phyloP scores from a whole-genome alignment of 2,888 invertebrate species.

The Conops quadrifasciatus region DNA sequence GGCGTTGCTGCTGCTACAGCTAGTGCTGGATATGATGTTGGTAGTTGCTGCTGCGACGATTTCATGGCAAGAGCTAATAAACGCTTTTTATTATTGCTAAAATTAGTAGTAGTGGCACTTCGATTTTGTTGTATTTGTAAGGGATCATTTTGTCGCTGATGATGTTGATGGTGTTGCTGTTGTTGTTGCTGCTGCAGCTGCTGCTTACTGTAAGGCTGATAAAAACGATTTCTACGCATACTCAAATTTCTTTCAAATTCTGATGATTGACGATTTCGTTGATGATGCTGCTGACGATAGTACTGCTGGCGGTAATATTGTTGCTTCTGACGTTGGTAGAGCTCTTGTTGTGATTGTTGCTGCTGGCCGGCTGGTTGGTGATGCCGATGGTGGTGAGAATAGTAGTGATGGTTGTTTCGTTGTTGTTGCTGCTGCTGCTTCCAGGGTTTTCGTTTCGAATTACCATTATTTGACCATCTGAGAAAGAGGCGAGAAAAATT shows the following conservation, averaged over 20 bases:
- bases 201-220: constrained; percentile 40
- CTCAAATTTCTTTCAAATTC: constrained; percentile 34
- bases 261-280: constrained; percentile 19
- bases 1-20: neutral
- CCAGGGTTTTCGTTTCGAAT: constrained; percentile 55
- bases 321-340: constrained; percentile 51
- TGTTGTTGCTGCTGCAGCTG: constrained; percentile 33
- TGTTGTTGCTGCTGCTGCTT: constrained; percentile 46
- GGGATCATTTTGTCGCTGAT: constrained; percentile 16
- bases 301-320: constrained; percentile 46
- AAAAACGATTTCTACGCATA: constrained; percentile 47
- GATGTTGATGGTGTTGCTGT: constrained; percentile 16
- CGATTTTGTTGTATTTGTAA: constrained; percentile 13
- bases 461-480: constrained; percentile 52
- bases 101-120: constrained; percentile 21
- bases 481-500: constrained; percentile 13
- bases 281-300: constrained; percentile 30
- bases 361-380: constrained; percentile 45
- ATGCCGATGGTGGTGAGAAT: constrained; percentile 49
- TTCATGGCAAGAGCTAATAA: neutral
- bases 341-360: constrained; percentile 33
- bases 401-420: constrained; percentile 28
- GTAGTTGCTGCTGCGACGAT: constrained; percentile 19
- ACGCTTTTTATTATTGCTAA: constrained; percentile 17
- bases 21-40: neutral